phyloP scores from a whole-genome alignment of 2,888 invertebrate species.

The Spodoptera littoralis region DNA sequence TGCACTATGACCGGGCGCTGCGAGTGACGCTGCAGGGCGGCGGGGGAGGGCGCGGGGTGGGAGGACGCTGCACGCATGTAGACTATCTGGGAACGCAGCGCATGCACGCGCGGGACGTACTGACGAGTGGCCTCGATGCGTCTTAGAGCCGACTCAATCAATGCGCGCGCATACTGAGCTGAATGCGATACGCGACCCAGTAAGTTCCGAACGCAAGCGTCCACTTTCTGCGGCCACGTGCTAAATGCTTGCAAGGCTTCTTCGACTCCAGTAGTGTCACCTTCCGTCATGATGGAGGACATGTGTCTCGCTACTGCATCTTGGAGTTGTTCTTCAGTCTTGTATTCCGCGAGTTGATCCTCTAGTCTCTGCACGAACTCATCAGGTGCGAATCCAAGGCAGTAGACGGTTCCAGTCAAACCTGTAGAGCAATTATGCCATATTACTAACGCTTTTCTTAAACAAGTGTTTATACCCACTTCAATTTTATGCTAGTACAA shows the following conservation, averaged over 20 bases:
- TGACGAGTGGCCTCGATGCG: conserved; percentile 56
- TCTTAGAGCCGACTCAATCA: conserved; percentile 64
- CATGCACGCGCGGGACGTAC: conserved; percentile 39
- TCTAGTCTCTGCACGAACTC: conserved; percentile 22
- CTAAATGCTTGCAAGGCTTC: conserved; percentile 1
- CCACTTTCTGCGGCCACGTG: conserved; percentile 37
- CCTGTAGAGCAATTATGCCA: conserved; percentile 18
- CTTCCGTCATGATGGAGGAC: conserved; percentile 24
- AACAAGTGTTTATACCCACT: background rate
- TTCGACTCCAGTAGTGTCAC: conserved; percentile 4
- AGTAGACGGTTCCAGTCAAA: conserved; percentile 45
- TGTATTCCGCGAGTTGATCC: conserved; percentile 18
- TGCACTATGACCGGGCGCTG: conserved; percentile 55
- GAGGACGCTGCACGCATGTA: conserved; percentile 52
- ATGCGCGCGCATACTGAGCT: conserved; percentile 64
- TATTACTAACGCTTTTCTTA: background rate
- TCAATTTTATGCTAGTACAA: no score
- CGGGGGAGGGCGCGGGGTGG: background rate
- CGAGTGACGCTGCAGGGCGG: conserved; percentile 56
- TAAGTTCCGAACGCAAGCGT: conserved; percentile 55
- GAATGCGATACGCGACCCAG: conserved; percentile 63
- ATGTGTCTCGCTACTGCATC: conserved; percentile 33
- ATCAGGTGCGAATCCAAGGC: conserved; percentile 49
- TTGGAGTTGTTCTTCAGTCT: conserved; percentile 28
- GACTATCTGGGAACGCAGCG: conserved; percentile 62